These are phyloP conservation scores for Lasioglossum villosulum DNA, from an alignment of 2,888 invertebrate species.

Conservation along the genomic window DNA sequence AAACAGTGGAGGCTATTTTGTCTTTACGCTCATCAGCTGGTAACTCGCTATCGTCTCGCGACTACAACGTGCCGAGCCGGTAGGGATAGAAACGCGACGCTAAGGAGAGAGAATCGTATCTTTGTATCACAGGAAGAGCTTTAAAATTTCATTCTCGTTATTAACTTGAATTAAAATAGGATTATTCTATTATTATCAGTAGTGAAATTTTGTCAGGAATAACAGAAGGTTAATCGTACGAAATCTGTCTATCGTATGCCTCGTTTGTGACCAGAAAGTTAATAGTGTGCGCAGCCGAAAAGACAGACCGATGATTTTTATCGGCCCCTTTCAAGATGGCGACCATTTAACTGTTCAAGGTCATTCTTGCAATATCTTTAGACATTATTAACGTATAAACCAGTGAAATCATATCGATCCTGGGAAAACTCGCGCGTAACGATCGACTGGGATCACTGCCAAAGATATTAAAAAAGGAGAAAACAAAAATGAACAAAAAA, in stretches of 20 bases:
- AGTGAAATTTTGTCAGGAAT: constrained; percentile 3
- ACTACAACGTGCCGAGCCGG: background rate
- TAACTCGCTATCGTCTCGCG: background rate
- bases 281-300: constrained; percentile 20
- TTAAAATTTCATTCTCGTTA: constrained; percentile 2
- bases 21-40: background rate
- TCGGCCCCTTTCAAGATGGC: constrained; percentile 39
- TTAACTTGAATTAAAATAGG: background rate
- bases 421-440: constrained; percentile 40
- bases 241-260: constrained; percentile 7
- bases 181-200: background rate
- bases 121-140: constrained; percentile 1
- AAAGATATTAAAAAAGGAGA: constrained; percentile 66
- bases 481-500: background rate
- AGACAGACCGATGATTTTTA: constrained; percentile 24
- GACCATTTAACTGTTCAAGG: constrained; percentile 15
- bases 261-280: constrained; percentile 10
- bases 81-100: background rate
- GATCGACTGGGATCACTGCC: constrained; percentile 78
- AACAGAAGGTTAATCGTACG: background rate
- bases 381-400: constrained; percentile 44
- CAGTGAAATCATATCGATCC: constrained; percentile 58
- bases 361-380: constrained; percentile 49
- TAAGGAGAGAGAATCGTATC: background rate
- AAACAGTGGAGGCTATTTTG: background rate